Evolutionary conservation across 2,797 vertebrate genomes (phyloP).

Genomic region (Danio tinwini): DNA sequence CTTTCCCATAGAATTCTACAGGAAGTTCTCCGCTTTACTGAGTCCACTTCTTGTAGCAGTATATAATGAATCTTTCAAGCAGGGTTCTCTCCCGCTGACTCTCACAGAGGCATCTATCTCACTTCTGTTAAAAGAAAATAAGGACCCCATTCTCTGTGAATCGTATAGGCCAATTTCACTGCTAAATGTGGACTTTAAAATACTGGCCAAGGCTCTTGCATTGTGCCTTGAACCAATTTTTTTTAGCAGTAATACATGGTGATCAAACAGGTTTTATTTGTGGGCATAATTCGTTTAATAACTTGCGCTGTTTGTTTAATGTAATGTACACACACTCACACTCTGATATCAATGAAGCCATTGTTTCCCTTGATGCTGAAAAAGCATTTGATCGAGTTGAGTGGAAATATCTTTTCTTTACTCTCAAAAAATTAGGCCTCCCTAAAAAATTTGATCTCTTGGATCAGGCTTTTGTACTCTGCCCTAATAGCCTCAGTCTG

Average conservation of each 20-base stretch:
- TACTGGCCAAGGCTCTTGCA: slow-evolving; percentile 3
- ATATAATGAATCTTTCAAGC: slow-evolving; percentile 5
- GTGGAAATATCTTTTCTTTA: neutral
- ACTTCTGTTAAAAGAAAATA: slow-evolving; percentile 21
- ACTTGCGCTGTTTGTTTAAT: neutral
- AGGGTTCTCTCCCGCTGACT: neutral
- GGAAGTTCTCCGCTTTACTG: neutral
- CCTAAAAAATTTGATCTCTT: neutral
- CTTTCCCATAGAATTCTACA: slow-evolving; percentile 24
- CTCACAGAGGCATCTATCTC: slow-evolving; percentile 34
- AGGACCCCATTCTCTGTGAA: neutral
- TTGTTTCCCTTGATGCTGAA: neutral
- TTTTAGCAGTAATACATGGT: neutral
- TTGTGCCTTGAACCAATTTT: neutral
- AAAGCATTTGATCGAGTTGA: too few species aligned
- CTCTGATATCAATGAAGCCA: neutral
- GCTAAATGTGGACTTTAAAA: slow-evolving; percentile 23
- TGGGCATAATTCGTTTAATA: neutral
- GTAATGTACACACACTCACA: neutral
- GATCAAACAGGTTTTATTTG: slow-evolving; percentile 4
- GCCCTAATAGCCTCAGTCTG: neutral
- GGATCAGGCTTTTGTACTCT: slow-evolving; percentile 13
- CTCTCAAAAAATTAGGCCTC: neutral
- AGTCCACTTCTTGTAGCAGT: neutral
- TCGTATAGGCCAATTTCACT: slow-evolving; percentile 24